phyloP scores from a whole-genome alignment of 2,113 vertebrate species.

The Cyanoramphus novaezelandiae region DNA sequence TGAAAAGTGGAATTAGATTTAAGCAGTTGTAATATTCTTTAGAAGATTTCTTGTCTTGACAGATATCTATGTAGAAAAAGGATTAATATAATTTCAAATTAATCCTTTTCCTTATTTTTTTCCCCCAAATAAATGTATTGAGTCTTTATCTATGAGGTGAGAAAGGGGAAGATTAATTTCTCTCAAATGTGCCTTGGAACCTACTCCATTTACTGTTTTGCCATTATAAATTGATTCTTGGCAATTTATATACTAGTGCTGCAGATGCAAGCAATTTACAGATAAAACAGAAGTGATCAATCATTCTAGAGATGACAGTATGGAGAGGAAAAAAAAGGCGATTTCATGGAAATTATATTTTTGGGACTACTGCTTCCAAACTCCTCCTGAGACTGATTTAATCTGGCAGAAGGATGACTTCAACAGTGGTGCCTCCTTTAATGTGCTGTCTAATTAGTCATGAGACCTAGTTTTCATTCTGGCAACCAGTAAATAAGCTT shows the following conservation, averaged over 20 bases:
- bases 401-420: not conserved
- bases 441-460: not conserved
- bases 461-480: not conserved
- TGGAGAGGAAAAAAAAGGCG: fast-evolving
- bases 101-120: not conserved
- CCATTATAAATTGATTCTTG: not conserved
- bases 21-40: not conserved
- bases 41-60: not conserved
- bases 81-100: not conserved
- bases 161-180: not conserved
- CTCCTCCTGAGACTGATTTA: not conserved
- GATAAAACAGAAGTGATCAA: not conserved
- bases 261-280: conserved; percentile 15
- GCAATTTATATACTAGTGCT: not conserved
- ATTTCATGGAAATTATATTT: not conserved
- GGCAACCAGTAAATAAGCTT: not conserved
- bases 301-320: not conserved
- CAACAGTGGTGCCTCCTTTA: not conserved
- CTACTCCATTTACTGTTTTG: not conserved
- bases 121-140: not conserved
- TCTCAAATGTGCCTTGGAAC: not conserved
- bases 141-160: not conserved
- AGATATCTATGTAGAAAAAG: not conserved
- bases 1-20: not conserved
- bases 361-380: not conserved